phyloP scores from a whole-genome alignment of 1,140 invertebrate genomes.

The Drosophila dunni region DNA sequence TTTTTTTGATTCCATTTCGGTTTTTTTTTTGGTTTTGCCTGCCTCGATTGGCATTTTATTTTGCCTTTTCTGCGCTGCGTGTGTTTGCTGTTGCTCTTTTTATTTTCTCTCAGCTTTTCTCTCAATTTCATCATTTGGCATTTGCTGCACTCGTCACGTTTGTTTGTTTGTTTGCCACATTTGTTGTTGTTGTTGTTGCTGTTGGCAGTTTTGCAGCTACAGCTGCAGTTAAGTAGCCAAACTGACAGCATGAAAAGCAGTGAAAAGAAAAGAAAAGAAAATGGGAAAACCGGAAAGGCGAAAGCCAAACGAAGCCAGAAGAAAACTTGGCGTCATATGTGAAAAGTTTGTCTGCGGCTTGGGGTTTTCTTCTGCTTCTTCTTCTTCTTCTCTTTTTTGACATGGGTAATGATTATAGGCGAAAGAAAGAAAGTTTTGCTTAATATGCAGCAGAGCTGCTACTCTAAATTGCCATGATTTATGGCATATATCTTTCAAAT shows the following conservation, averaged over 20 bases:
- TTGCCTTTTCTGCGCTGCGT: conserved; percentile 38
- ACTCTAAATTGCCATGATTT: conserved; percentile 44
- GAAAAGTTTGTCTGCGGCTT: conserved; percentile 78
- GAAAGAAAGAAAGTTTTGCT: conserved; percentile 31
- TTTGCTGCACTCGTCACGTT: conserved; percentile 57
- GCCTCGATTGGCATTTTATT: conserved; percentile 55
- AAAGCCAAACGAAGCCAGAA: conserved; percentile 29
- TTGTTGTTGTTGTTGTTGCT: conserved; percentile 29
- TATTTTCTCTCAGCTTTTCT: conserved; percentile 15
- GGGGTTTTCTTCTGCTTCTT: conserved; percentile 27
- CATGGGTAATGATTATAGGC: conserved; percentile 73
- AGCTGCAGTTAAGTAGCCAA: conserved; percentile 76
- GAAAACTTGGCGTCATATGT: conserved; percentile 80
- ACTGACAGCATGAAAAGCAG: conserved; percentile 36
- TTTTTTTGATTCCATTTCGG: conserved; percentile 21
- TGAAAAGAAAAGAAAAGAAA: conserved; percentile 22
- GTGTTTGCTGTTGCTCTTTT: conserved; percentile 20
- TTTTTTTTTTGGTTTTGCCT: conserved; percentile 21
- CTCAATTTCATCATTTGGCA: conserved; percentile 55
- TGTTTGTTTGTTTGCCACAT: conserved; percentile 51
- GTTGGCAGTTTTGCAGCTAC: conserved; percentile 41
- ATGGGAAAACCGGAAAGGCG: conserved; percentile 27
- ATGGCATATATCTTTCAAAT: conserved; percentile 30
- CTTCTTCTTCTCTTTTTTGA: conserved; percentile 47
- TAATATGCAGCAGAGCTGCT: conserved; percentile 54